phyloP scores from a whole-genome alignment of 2,888 invertebrate species.

The Stenichneumon culpator region DNA sequence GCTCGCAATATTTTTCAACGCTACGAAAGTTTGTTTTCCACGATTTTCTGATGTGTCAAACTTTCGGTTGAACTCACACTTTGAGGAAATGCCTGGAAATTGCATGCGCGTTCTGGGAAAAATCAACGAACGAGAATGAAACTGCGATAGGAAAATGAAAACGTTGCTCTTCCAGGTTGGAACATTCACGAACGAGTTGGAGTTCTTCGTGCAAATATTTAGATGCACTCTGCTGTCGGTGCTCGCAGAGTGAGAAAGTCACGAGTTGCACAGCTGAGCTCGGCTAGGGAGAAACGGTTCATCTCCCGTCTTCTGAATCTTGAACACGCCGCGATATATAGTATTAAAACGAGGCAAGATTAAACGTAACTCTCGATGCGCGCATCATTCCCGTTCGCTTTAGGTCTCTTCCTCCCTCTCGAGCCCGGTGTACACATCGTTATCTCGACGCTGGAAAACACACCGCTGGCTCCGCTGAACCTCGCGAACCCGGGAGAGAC shows the following conservation, averaged over 20 bases:
- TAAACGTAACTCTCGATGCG: conserved; percentile 67
- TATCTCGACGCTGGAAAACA: conserved; percentile 71
- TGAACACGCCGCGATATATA: conserved; percentile 61
- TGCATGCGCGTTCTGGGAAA: neutral
- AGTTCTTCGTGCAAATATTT: conserved; percentile 69
- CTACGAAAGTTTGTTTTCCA: neutral
- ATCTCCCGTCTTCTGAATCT: conserved; percentile 58
- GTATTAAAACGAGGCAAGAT: conserved; percentile 65
- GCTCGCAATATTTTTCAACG: neutral
- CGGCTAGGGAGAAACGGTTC: conserved; percentile 55
- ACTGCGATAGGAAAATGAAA: conserved; percentile 55
- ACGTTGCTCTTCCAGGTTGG: conserved; percentile 50
- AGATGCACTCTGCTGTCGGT: conserved; percentile 61
- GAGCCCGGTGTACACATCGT: conserved; percentile 74
- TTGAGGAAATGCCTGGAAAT: conserved; percentile 1
- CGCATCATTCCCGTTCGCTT: conserved; percentile 31
- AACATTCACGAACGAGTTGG: conserved; percentile 40
- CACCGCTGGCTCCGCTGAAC: conserved; percentile 71
- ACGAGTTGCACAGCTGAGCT: conserved; percentile 40
- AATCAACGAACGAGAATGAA: conserved; percentile 24
- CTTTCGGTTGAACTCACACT: conserved; percentile 6
- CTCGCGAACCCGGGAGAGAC: conserved; percentile 35
- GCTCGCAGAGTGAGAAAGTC: conserved; percentile 48
- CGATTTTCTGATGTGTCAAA: neutral
- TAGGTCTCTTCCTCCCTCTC: conserved; percentile 52